Evolutionary conservation across 2,113 vertebrate genomes (phyloP), one percentile per base, ranked within the genome.

Genomic region (Eptesicus fuscus): DNA sequence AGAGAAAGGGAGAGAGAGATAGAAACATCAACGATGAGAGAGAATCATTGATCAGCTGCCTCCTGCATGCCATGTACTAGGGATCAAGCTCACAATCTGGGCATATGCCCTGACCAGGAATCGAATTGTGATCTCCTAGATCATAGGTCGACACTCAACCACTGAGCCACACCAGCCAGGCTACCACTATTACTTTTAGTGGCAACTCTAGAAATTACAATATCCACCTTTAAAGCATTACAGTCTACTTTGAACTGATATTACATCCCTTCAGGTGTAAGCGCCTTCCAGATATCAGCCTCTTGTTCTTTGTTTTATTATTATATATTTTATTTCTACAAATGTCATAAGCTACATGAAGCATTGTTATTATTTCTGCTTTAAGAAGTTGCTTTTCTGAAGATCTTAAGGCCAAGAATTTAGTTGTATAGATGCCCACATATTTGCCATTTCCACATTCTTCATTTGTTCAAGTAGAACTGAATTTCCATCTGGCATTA

Each of bases 281-380:
- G 30, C 80, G 85, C 5, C 5, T 88, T 63, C 23, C 8, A 56
- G 56, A 22, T 65, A n/a, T 42, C 32, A 14, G 28, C 7, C 56
- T 70, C 16, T 90, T 87, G 11, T 53, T 67, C 42, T 67, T 77
- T 83, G 23, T 95, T 91, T 79, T 74, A 37, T 42, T 74, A 8
- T 69, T 42, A 17, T 61, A 71, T 2, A 88, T 83, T 79, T 67
- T 67, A 79, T 83, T 91, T 63, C 73, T 74, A 56, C 44, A 78
- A 77, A 83, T 61, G 32, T 23, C 32, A 28, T 74, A 74, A 61
- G 25, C 5, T 49, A 18, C 42, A 25, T 87, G 25, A 83, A 77
- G 23, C 51, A 59, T 59, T 69, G n/a, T 70, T 93, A 53, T 61
- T 88, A 79, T 90, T 83, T 95, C 37, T 85, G 37, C 74, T 95